These are phyloP conservation scores for Platycercus adscitus DNA, from an alignment of 2,113 vertebrate genomes.

Conservation along the genomic window DNA sequence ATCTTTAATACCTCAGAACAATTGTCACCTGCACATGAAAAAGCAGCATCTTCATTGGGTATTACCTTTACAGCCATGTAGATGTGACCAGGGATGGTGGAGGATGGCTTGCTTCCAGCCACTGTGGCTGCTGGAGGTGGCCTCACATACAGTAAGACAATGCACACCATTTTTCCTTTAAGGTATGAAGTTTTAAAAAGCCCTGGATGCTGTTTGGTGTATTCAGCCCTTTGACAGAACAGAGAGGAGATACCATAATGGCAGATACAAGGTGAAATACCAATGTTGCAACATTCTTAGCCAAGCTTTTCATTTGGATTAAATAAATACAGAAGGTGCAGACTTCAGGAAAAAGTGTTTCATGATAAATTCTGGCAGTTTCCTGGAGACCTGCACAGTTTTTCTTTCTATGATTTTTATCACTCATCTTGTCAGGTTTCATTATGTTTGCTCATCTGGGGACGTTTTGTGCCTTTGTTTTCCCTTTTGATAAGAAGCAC, in stretches of 20 bases:
- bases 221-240: neutral
- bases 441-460: conserved; percentile 14
- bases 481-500: neutral
- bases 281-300: neutral
- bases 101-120: neutral
- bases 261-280: neutral
- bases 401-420: conserved; percentile 18
- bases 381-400: neutral
- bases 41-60: neutral
- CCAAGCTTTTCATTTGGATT: neutral
- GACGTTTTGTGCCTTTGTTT: conserved; percentile 14
- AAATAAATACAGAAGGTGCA: neutral
- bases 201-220: neutral
- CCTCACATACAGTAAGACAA: rapidly evolving
- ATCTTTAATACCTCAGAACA: neutral
- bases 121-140: neutral
- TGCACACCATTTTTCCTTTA: neutral
- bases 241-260: neutral
- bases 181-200: neutral
- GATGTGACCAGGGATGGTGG: neutral
- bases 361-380: neutral
- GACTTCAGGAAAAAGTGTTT: neutral
- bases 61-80: neutral
- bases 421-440: neutral
- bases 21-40: neutral